A percentile compares a stretch with the other conserved stretches of the same genome.
phyloP scores from a whole-genome alignment of 2,113 vertebrate species.

The Malaclemys terrapin region DNA sequence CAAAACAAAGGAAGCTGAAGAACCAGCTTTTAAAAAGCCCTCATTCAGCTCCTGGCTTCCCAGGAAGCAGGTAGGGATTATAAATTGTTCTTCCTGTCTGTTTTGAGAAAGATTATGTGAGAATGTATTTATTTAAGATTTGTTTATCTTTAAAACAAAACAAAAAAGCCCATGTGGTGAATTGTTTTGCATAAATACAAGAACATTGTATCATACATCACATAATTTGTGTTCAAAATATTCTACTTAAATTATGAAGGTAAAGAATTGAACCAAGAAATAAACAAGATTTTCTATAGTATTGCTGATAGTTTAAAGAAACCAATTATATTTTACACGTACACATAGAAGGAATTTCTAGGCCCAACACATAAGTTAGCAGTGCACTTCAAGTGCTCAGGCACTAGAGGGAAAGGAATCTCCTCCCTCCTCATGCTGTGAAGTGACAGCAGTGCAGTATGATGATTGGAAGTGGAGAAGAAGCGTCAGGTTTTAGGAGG shows the following conservation, averaged over 20 bases:
- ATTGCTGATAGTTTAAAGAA: neutral
- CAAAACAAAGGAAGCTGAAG: conserved; percentile 65
- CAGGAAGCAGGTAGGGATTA: neutral
- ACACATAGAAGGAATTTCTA: rapidly evolving
- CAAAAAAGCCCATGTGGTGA: neutral
- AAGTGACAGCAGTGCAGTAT: neutral
- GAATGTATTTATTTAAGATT: conserved; percentile 22
- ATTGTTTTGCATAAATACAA: neutral
- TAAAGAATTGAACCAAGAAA: neutral
- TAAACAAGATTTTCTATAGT: neutral
- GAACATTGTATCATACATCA: neutral
- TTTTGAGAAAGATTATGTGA: neutral
- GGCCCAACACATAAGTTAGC: neutral
- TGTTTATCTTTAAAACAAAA: neutral
- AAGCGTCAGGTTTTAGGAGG: rapidly evolving
- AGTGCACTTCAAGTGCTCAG: rapidly evolving
- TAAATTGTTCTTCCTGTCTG: conserved; percentile 57
- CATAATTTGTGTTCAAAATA: neutral
- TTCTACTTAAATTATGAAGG: neutral
- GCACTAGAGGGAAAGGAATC: rapidly evolving
- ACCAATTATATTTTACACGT: neutral
- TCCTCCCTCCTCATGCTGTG: neutral
- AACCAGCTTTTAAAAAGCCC: conserved; percentile 44
- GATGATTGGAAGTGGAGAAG: neutral
- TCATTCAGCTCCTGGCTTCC: conserved; percentile 64